Evolutionary conservation across 2,888 invertebrate genomes (phyloP), one percentile per base, ranked within the genome.

Genomic region (Habrosyne pyritoides): DNA sequence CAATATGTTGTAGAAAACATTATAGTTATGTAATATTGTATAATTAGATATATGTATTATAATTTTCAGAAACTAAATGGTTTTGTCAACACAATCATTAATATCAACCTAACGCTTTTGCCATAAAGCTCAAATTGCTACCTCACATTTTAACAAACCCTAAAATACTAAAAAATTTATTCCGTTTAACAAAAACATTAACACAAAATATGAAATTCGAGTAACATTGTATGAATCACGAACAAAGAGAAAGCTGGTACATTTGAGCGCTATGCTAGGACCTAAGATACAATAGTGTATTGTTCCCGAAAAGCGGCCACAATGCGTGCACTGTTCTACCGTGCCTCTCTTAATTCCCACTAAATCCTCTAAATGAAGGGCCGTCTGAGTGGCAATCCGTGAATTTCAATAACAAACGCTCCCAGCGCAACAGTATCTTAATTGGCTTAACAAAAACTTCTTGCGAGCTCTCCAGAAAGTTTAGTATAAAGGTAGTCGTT

Each of bases 281-380:
- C 73, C 75, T 66, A 65, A 75, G 69, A 71, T 77, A 89, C 89
- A 91, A 89, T 84, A 69, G 78, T 52, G 76, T 75, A 88, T 90
- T 91, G 91, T 87, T 84, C 74, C 73, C 77, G 56, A 78, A 83
- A 81, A 76, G 75, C 70, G 59, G 59, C 63, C 73, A 91, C 86
- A 89, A 87, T 80, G 71, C 73, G 54, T 62, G 60, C 75, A 80
- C 84, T 88, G 85, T 89, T 83, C 77, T 66, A 67, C 74, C 73
- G 77, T 77, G 42, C 75, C 78, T 72, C 73, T 75, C 73, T 78
- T 81, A 86, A 89, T 87, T 84, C 86, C 77, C 62, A 79, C 84
- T 77, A 84, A 89, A 85, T 83, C 82, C 79, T 79, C 78, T 65
- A 81, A 86, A 87, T 81, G 79, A 83, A 81, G 75, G 73, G 74